Base-by-base conservation (phyloP, 2,797 vertebrate genomes). In the Notolepis coatsorum region DNA sequence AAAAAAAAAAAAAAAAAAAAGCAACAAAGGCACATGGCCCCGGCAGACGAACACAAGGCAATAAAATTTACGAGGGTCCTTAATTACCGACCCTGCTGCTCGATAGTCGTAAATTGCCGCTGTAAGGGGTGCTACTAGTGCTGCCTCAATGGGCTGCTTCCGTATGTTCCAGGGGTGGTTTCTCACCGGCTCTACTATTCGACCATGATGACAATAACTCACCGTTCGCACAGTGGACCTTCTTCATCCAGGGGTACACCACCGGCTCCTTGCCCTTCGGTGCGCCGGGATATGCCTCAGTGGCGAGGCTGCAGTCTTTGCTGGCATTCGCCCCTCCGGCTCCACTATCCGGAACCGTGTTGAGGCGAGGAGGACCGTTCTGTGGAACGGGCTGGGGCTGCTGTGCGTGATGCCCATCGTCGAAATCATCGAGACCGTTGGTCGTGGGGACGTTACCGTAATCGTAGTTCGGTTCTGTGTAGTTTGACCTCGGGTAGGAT, bases 241-340 rank as follows among this genome's bases (percentile, higher is more conserved):
- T 98, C 93, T 98, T 98, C 97, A 99, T 99, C 97, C 97, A 98
- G 27, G 97, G 97, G 75, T 99, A 98, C 63, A 99, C 97, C 88
- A 98, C 95, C 68, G 96, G 97, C 87, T 97, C 97, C 83, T 95
- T 96, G 82, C 92, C 90, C 87, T 94, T 93, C 87, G 89, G 90
- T 59, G 82, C 81, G 80, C 89, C 87, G 66, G 92, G 84, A 80
- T 91, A 90, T 57, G 87, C 87, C 83, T 93, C 92, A 65, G 58
- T 69, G 87, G 87, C 88, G 76, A 93, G 87, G 87, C 91, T 93
- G 88, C 92, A 93, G 85, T 91, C 93, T 86, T 94, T 92, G 79
- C 84, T 81, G 82, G 89, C 81, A 75, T 91, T 91, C 88, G 88
- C 84, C 88, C 90, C 84, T 80, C 91, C 73, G 91, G n/a, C n/a